These are phyloP conservation scores for Papilio demoleus DNA, from an alignment of 2,888 invertebrate species.

Conservation along the genomic window DNA sequence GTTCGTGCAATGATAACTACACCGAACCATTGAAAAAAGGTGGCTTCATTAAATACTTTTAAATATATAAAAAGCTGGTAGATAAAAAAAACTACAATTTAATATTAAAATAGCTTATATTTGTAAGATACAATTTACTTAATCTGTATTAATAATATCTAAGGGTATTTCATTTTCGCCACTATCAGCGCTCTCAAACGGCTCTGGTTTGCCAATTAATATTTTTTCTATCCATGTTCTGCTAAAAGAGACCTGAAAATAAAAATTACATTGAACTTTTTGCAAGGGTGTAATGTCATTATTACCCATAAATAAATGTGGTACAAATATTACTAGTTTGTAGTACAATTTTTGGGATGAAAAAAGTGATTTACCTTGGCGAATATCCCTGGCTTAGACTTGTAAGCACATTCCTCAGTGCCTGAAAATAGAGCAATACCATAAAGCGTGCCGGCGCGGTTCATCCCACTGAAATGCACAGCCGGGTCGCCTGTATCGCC, in stretches of 20 bases:
- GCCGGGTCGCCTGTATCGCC: conserved; percentile 79
- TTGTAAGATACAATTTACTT: conserved; percentile 22
- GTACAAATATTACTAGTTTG: background rate
- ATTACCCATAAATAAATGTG: background rate
- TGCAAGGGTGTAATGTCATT: no score
- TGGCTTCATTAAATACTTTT: background rate
- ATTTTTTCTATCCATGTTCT: conserved; percentile 70
- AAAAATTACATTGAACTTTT: background rate
- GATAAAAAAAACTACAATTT: background rate
- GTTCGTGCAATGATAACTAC: background rate
- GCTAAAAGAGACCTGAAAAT: conserved; percentile 69
- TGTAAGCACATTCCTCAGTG: conserved; percentile 75
- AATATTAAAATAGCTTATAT: conserved; percentile 14
- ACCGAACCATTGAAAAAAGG: background rate
- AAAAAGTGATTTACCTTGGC: conserved; percentile 63
- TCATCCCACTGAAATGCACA: conserved; percentile 73
- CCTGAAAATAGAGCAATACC: conserved; percentile 78
- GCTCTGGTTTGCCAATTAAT: conserved; percentile 54
- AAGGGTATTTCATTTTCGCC: conserved; percentile 67
- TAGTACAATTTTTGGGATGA: background rate
- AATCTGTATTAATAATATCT: conserved; percentile 46
- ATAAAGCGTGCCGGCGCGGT: conserved; percentile 68
- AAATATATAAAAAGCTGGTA: background rate
- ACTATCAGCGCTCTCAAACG: conserved; percentile 67
- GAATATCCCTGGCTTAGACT: conserved; percentile 75